Conservation (phyloP, 2,797 vertebrate species). For the Enteromius mattozi region DNA sequence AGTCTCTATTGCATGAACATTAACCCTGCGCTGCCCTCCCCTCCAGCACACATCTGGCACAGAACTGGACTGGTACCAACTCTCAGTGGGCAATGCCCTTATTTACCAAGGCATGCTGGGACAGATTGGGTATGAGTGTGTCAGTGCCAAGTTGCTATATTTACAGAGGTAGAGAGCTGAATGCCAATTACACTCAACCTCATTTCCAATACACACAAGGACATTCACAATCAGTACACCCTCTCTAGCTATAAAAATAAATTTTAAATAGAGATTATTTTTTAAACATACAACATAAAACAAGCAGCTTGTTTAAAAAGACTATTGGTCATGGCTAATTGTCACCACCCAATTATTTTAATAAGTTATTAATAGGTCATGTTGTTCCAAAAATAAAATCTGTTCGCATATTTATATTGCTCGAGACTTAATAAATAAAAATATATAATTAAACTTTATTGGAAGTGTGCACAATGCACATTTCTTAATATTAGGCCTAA, state of each 20-base stretch:
- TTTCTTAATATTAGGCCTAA: background rate
- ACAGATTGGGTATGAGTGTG: slow-evolving; percentile 22
- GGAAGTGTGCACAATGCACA: background rate
- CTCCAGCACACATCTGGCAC: slow-evolving; percentile 72
- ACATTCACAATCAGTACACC: background rate
- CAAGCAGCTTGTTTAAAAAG: background rate
- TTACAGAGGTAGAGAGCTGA: background rate
- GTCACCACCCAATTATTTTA: background rate
- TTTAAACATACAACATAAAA: background rate
- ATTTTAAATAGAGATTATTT: background rate
- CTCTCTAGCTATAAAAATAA: background rate
- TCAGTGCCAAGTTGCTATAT: slow-evolving; percentile 42
- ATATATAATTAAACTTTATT: background rate
- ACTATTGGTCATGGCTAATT: background rate
- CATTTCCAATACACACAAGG: slow-evolving; percentile 15
- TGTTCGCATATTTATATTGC: background rate
- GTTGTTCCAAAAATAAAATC: too few relatives aligned
- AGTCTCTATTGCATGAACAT: slow-evolving; percentile 71
- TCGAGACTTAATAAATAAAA: background rate
- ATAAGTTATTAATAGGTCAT: background rate
- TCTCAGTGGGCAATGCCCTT: slow-evolving; percentile 74
- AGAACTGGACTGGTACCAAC: slow-evolving; percentile 75
- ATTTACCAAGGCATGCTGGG: slow-evolving; percentile 64
- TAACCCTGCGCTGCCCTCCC: slow-evolving; percentile 74
- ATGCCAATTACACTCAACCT: slow-evolving; percentile 26